phyloP scores from a whole-genome alignment of 2,888 invertebrate genomes.

The Trichogramma evanescens region DNA sequence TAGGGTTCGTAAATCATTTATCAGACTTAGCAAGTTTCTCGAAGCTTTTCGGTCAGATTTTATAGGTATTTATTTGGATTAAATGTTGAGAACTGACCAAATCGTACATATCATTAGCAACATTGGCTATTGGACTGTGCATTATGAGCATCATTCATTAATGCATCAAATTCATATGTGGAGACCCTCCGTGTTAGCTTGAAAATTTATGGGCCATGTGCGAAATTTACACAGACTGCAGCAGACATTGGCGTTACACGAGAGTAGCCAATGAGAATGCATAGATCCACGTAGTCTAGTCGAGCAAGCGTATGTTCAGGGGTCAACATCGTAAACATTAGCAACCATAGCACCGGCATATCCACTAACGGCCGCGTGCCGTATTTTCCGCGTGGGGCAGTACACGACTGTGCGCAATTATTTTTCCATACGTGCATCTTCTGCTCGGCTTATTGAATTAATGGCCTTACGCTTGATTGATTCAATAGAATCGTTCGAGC shows the following conservation, averaged over 20 bases:
- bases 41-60: no score
- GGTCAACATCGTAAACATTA: conserved; percentile 7
- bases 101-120: no score
- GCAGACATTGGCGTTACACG: conserved; percentile 2
- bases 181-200: neutral
- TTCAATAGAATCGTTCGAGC: no score
- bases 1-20: no score
- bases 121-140: no score
- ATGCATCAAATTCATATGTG: conserved; percentile 1
- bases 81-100: no score
- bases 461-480: neutral
- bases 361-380: neutral
- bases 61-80: no score
- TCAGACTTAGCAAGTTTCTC: no score
- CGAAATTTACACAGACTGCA: conserved; percentile 16
- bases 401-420: neutral
- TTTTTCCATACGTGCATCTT: conserved; percentile 4
- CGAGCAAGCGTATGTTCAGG: conserved; percentile 13
- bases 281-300: conserved; percentile 6
- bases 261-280: conserved; percentile 3
- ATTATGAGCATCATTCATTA: conserved; percentile 9
- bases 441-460: conserved; percentile 18
- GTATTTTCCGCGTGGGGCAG: neutral
- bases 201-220: conserved; percentile 16
- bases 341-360: neutral